Percentiles rank a stretch among this genome's conserved stretches.
Conservation (phyloP, 2,888 invertebrate species). For the Drosophila neoperkinsi region DNA sequence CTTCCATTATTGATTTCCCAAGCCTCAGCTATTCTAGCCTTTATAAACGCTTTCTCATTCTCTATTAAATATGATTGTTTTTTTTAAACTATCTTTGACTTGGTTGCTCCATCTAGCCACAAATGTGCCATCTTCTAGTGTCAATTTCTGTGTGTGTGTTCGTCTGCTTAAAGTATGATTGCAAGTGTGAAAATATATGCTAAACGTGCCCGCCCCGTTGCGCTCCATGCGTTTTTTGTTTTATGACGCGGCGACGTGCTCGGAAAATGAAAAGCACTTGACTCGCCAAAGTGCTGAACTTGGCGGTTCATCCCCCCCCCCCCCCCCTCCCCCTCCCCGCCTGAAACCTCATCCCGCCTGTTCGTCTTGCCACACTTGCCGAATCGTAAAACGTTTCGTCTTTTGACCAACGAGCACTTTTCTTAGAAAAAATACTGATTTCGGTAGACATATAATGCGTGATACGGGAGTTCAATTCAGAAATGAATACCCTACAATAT, state of each 20-base stretch:
- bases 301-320: conserved; percentile 54
- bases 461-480: conserved; percentile 11
- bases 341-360: conserved; percentile 11
- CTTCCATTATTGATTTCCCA: not conserved
- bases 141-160: conserved; percentile 28
- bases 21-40: not conserved
- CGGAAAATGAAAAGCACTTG: conserved; percentile 80
- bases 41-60: not conserved
- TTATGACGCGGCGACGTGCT: conserved; percentile 79
- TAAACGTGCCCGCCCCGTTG: conserved; percentile 71
- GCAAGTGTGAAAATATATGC: conserved; percentile 81
- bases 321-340: not conserved
- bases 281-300: conserved; percentile 78
- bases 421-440: conserved; percentile 20
- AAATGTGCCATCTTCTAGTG: conserved; percentile 51
- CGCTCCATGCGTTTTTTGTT: conserved; percentile 76
- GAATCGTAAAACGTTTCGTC: conserved; percentile 76
- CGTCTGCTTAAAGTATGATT: conserved; percentile 78
- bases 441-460: conserved; percentile 20
- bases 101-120: not conserved
- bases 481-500: conserved; percentile 31
- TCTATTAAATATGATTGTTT: not conserved
- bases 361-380: conserved; percentile 60
- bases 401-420: conserved; percentile 39
- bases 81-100: not conserved